Conservation (phyloP, 2,797 vertebrate genomes). For the Muscicapa striata region DNA sequence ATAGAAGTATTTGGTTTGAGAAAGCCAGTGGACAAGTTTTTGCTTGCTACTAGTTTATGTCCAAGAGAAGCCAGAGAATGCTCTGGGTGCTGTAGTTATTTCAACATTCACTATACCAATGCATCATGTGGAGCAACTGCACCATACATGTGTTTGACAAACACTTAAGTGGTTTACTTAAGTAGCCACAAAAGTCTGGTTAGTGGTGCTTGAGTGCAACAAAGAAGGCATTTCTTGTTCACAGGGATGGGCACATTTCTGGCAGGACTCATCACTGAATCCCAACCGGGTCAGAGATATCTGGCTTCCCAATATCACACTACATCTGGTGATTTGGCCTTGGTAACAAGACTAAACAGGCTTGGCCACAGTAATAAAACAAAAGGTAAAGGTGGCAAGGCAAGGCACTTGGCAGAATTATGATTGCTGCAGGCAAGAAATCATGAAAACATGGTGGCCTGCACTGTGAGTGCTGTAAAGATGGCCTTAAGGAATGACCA, state of each 20-base stretch:
- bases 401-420: not conserved
- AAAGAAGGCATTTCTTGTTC: not conserved
- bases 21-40: not conserved
- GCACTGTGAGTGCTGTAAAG: not conserved
- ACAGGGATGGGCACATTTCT: not conserved
- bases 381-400: not conserved
- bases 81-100: not conserved
- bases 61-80: not conserved
- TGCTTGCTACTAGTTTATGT: not conserved
- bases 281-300: accelerated
- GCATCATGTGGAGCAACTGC: not conserved
- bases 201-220: not conserved
- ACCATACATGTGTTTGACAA: not conserved
- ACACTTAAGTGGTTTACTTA: not conserved
- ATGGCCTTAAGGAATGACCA: not conserved
- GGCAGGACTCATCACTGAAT: not conserved
- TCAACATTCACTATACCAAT: not conserved
- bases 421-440: not conserved
- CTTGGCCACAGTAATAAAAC: not conserved
- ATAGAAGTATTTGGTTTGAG: not conserved
- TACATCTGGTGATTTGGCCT: not conserved
- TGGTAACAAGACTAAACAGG: not conserved
- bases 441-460: not conserved
- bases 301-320: not conserved
- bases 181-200: not conserved